Percentiles rank a stretch among this genome's conserved stretches.
Evolutionary conservation across 2,888 invertebrate species (phyloP).

Genomic region (Epinotia demarniana): DNA sequence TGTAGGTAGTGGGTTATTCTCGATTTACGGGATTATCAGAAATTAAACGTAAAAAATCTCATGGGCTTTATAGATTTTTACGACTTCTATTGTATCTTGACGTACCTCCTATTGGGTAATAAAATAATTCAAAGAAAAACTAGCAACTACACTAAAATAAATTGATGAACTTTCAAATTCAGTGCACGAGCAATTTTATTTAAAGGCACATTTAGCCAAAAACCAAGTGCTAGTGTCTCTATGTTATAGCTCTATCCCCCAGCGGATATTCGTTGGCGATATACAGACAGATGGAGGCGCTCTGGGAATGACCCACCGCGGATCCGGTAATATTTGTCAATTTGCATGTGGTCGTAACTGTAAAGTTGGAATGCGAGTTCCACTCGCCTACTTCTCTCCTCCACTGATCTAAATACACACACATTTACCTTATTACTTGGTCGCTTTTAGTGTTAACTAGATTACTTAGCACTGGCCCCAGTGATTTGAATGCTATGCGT

Average conservation of each 20-base stretch:
- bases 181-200: no score
- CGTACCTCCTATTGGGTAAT: no score
- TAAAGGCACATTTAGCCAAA: background rate
- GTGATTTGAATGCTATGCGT: conserved; percentile 24
- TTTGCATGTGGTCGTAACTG: conserved; percentile 77
- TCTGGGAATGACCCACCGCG: conserved; percentile 34
- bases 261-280: background rate
- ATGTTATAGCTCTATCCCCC: background rate
- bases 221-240: background rate
- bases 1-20: conserved; percentile 13
- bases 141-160: no score
- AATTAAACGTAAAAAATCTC: background rate
- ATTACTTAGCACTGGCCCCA: conserved; percentile 28
- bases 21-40: background rate
- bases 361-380: conserved; percentile 69
- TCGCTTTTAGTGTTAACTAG: conserved; percentile 28
- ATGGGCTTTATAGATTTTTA: no score
- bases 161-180: no score
- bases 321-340: conserved; percentile 72
- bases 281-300: background rate
- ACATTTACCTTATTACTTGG: conserved; percentile 39
- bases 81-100: no score
- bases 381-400: conserved; percentile 62
- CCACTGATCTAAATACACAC: conserved; percentile 60
- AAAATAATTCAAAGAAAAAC: no score